These are phyloP conservation scores for Liparis tanakae DNA, from an alignment of 2,797 vertebrate genomes.

Conservation along the genomic window DNA sequence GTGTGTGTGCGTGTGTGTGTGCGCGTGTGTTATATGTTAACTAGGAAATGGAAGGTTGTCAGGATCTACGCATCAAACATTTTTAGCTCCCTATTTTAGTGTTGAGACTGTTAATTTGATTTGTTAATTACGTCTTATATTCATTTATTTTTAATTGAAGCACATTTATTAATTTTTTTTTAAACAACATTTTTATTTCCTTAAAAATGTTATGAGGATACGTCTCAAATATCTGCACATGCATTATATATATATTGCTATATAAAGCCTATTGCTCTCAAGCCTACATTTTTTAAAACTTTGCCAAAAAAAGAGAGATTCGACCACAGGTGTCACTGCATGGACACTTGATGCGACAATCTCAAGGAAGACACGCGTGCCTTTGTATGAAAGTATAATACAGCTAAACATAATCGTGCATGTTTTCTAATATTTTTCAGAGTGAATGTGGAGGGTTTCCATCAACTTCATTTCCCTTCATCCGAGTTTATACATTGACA, in stretches of 20 bases:
- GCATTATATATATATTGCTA: no score
- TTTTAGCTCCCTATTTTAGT: not conserved
- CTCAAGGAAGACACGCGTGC: not conserved
- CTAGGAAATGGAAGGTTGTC: conserved; percentile 6
- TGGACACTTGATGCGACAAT: not conserved
- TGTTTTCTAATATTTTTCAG: not conserved
- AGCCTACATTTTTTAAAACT: not conserved
- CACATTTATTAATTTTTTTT: not conserved
- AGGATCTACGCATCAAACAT: not conserved
- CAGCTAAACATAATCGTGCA: not conserved
- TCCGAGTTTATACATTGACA: no score
- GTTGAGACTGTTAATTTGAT: not conserved
- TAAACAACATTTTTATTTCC: not conserved
- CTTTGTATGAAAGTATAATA: not conserved
- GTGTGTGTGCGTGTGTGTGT: conserved; percentile 10
- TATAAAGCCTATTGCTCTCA: not conserved
- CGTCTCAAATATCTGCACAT: no score
- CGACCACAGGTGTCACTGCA: conserved; percentile 50
- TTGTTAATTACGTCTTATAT: not conserved
- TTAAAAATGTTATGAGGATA: not conserved
- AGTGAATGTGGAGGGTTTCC: no score
- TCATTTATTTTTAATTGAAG: not conserved
- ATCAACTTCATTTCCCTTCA: no score
- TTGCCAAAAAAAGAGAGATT: not conserved
- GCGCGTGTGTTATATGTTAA: not conserved